Percentiles rank a stretch among this genome's conserved stretches.
Evolutionary conservation across 35 echinoderm and acorn worm genomes (phyloP).

Genomic region (Heliocidaris erythrogramma): DNA sequence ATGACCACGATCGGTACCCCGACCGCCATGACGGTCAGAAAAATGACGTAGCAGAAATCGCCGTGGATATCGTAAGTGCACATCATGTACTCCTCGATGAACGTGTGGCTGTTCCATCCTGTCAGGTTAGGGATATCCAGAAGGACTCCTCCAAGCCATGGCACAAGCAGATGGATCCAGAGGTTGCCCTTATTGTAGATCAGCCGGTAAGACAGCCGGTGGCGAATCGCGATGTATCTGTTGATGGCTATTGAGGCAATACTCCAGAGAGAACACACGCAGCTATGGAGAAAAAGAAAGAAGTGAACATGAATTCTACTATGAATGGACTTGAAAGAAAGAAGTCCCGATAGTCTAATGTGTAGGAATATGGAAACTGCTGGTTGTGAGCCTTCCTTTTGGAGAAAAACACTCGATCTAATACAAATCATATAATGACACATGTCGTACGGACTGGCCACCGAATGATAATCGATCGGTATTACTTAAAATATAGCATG

Average conservation of each 20-base stretch:
- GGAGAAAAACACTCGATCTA: too few relatives aligned
- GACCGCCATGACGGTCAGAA: background rate
- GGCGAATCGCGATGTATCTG: constrained; percentile 66
- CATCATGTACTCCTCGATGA: background rate
- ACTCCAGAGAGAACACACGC: constrained; percentile 67
- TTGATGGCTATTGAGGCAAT: constrained; percentile 64
- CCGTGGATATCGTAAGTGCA: constrained; percentile 12
- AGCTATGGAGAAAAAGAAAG: constrained; percentile 45
- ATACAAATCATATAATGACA: too few relatives aligned
- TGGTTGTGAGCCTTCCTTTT: too few relatives aligned
- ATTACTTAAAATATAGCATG: too few relatives aligned
- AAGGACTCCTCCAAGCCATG: background rate
- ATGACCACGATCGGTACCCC: background rate
- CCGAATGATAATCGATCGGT: too few relatives aligned
- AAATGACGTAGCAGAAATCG: background rate
- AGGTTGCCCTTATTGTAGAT: constrained; percentile 65
- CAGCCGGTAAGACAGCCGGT: constrained; percentile 48
- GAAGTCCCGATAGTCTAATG: background rate
- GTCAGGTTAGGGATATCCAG: constrained; percentile 33
- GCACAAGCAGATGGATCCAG: background rate
- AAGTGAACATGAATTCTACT: background rate
- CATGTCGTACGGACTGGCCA: too few relatives aligned
- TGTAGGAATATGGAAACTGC: too few relatives aligned
- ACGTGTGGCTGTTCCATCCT: constrained; percentile 22
- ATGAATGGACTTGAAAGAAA: background rate